Conservation (phyloP, 2,797 vertebrate species). For the Mus spretus region DNA sequence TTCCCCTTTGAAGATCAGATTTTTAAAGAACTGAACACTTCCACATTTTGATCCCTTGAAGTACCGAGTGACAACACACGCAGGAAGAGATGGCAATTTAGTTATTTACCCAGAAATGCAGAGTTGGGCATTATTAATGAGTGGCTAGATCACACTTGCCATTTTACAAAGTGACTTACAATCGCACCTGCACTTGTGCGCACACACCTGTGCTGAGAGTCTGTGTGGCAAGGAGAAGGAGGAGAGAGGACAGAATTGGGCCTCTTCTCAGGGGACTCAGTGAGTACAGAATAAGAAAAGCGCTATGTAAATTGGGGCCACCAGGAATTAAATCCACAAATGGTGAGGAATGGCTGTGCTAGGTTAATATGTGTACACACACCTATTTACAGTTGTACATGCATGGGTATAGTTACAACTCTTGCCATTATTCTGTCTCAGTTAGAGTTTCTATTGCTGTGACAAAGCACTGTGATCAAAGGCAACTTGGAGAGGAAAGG, state of each 20-base stretch:
- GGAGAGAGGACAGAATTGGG: constrained; percentile 1
- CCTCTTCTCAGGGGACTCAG: constrained; percentile 6
- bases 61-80: constrained; percentile 72
- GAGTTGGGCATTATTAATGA: constrained; percentile 76
- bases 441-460: neutral
- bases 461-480: neutral
- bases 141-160: constrained; percentile 70
- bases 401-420: neutral
- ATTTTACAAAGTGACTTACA: constrained; percentile 79
- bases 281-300: neutral
- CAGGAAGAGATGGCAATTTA: constrained; percentile 75
- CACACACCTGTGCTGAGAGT: fast-evolving
- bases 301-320: neutral
- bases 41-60: constrained; percentile 77
- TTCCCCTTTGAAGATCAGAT: constrained; percentile 76
- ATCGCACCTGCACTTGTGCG: neutral
- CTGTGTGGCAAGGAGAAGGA: neutral
- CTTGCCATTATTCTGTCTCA: neutral
- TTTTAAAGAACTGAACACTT: constrained; percentile 73
- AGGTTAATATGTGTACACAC: neutral
- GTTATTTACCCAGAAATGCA: constrained; percentile 78
- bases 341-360: neutral
- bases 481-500: neutral
- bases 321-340: neutral
- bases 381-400: neutral